A percentile compares a stretch with the other conserved stretches of the same genome.
These are phyloP conservation scores for Drosophila subpulchrella DNA, from an alignment of 1,140 invertebrate genomes.

Conservation along the genomic window DNA sequence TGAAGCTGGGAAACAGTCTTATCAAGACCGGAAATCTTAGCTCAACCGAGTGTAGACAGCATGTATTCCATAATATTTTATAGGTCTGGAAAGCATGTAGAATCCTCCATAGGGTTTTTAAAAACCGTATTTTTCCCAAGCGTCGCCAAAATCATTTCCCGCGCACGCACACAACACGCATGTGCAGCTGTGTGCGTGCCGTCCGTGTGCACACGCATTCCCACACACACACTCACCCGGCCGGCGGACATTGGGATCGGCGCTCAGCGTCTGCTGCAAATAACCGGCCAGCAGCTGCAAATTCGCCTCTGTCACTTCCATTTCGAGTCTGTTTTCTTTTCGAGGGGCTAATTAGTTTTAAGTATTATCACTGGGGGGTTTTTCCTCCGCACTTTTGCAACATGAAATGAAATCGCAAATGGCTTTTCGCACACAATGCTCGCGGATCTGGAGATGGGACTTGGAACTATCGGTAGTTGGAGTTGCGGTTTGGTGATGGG, in stretches of 20 bases:
- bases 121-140: not conserved
- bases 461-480: not conserved
- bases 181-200: constrained; percentile 30
- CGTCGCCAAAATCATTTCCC: constrained; percentile 51
- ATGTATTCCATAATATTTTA: not conserved
- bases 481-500: not conserved
- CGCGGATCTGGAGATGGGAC: not conserved
- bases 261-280: constrained; percentile 94
- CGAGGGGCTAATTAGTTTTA: constrained; percentile 3
- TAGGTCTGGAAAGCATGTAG: not conserved
- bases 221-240: constrained; percentile 88
- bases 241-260: constrained; percentile 91
- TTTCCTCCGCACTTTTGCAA: constrained; percentile 13
- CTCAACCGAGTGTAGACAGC: too few species aligned
- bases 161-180: constrained; percentile 53
- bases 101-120: constrained; percentile 2
- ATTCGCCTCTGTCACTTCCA: constrained; percentile 94
- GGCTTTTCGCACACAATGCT: constrained; percentile 36
- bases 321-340: constrained; percentile 74
- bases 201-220: constrained; percentile 10
- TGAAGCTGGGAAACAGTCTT: not conserved
- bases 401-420: constrained; percentile 59
- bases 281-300: constrained; percentile 92
- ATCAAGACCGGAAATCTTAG: not conserved
- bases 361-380: constrained; percentile 16